Evolutionary conservation across 2,888 invertebrate genomes (phyloP), one percentile per base, ranked within the genome.

Genomic region (Sylvicola cinctus): DNA sequence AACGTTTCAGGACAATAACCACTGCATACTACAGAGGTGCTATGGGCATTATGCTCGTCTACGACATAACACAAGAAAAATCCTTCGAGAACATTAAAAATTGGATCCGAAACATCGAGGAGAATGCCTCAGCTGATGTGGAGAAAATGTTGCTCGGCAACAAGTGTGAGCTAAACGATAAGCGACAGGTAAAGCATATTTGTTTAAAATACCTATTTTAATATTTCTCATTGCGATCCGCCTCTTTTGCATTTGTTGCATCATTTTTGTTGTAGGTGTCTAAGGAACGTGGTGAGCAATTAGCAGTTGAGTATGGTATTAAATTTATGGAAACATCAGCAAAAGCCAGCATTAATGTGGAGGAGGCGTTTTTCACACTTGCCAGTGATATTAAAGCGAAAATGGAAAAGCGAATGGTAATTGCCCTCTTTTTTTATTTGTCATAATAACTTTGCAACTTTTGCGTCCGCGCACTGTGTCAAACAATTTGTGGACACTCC

Each of bases 11-110:
- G 47, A 98, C 96, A 41, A 98, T 98, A 47, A 98, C 96, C 36
- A 98, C 96, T 39, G 95, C 96, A n/a, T 98, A 98, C 57, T 98
- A 98, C 62, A 74, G 98, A 46, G 98, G 96, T 33, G 96, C 96
- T 29, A 98, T 98, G 95, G 98, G 98, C 40, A 98, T 98, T 45
- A 93, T 96, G 90, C 68, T 96, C 44, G 95, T 95, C 27, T 98
- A 98, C 60, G 98, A 98, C 61, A 95, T 98, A 45, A 96, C 96
- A 47, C 95, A 93, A 63, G 95, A 93, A 54, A 95, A 95, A 62
- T 93, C 91, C 47, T 96, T 98, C 63, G 90, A 96, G 60, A 96
- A 96, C 55, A 96, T 98, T 38, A 88, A 93, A 55, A 96, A 96
- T 58, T 98, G 96, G 96, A 90, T 98, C 45, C 68, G 95, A 50